Conservation (phyloP, 2,113 vertebrate species). For the Passer domesticus region DNA sequence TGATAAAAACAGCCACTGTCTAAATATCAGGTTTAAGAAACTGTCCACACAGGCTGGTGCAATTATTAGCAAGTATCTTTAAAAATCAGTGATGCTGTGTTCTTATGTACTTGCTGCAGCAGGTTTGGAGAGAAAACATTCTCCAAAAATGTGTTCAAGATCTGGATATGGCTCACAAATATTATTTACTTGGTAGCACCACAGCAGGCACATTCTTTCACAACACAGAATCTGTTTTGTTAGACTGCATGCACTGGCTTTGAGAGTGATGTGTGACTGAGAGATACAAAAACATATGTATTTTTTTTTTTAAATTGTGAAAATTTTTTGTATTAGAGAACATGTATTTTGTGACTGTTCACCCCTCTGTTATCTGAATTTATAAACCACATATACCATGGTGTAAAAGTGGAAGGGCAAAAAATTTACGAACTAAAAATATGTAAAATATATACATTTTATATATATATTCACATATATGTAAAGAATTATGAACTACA, state of each 20-base stretch:
- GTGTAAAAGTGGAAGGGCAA: neutral
- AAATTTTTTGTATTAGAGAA: too few relatives aligned
- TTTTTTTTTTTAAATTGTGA: too few relatives aligned
- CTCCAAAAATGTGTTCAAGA: neutral
- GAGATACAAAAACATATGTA: neutral
- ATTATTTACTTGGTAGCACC: neutral
- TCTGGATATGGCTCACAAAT: neutral
- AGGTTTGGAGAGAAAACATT: neutral
- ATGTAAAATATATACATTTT: neutral
- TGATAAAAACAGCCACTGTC: neutral
- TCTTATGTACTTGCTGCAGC: neutral
- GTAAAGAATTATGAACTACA: too few relatives aligned
- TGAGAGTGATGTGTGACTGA: neutral
- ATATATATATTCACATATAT: too few relatives aligned
- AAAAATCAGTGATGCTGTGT: neutral
- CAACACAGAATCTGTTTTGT: neutral
- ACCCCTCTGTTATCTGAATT: neutral
- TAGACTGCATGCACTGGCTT: neutral
- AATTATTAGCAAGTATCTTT: neutral
- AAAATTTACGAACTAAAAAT: neutral
- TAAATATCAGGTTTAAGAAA: neutral
- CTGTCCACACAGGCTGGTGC: neutral
- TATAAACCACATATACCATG: neutral
- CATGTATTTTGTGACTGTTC: neutral
- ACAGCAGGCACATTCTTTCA: neutral